A percentile compares a stretch with the other conserved stretches of the same genome.
phyloP scores from a whole-genome alignment of 2,113 vertebrate species.

The Neoarius graeffei region DNA sequence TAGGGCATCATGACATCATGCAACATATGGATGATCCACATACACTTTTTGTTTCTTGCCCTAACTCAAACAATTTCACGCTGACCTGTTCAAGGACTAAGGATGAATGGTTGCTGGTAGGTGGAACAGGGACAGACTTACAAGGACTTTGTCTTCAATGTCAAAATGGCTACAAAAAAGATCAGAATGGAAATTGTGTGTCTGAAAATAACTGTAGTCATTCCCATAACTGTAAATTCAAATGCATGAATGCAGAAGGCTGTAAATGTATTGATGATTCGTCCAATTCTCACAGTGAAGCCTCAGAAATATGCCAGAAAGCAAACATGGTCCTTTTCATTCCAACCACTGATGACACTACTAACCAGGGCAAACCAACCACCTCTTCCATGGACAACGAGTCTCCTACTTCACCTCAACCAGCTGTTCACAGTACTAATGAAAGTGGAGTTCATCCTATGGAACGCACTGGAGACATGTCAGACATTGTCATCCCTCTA shows the following conservation, averaged over 20 bases:
- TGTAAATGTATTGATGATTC: slow-evolving; percentile 51
- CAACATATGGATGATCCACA: too few species aligned
- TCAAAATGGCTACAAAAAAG: slow-evolving; percentile 36
- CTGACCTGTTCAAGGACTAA: slow-evolving; percentile 54
- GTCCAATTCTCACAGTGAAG: not conserved
- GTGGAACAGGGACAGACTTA: not conserved
- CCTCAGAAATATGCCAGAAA: slow-evolving; percentile 19
- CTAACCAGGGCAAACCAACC: not conserved
- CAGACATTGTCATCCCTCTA: slow-evolving; percentile 55
- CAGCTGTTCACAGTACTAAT: not conserved
- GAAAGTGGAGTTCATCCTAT: fast-evolving
- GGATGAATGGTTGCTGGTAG: slow-evolving; percentile 48
- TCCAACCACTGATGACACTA: not conserved
- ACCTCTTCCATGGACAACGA: not conserved
- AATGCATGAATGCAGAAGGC: slow-evolving; percentile 60
- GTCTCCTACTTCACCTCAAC: not conserved
- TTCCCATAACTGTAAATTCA: slow-evolving; percentile 38
- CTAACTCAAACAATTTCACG: slow-evolving; percentile 22
- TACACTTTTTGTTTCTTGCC: slow-evolving; percentile 59
- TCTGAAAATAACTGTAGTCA: slow-evolving; percentile 62
- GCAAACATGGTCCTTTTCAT: not conserved
- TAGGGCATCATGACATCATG: not conserved
- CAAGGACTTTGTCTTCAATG: slow-evolving; percentile 59
- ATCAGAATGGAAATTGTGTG: slow-evolving; percentile 51
- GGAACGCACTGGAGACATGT: not conserved